phyloP scores from a whole-genome alignment of 2,888 invertebrate genomes.

The Lingula anatina region DNA sequence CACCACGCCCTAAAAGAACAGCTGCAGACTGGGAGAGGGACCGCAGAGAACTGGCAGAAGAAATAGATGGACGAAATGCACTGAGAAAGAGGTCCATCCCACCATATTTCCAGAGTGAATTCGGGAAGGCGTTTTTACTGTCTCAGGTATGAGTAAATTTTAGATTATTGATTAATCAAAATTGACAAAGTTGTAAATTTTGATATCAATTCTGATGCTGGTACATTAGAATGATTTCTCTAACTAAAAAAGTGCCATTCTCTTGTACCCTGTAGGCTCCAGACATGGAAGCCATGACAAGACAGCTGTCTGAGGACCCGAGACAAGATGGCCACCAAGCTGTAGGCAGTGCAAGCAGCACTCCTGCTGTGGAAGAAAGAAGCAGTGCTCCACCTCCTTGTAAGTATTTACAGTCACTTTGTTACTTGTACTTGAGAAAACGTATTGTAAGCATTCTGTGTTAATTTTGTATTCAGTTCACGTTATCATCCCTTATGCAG shows the following conservation, averaged over 20 bases:
- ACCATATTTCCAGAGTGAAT: conserved; percentile 48
- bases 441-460: too few species aligned
- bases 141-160: conserved; percentile 25
- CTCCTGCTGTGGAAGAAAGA: too few species aligned
- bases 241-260: too few species aligned
- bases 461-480: too few species aligned
- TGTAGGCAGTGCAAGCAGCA: conserved; percentile 22
- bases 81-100: conserved; percentile 39
- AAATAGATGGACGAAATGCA: conserved; percentile 26
- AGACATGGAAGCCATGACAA: conserved; percentile 37
- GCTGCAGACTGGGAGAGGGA: conserved; percentile 46
- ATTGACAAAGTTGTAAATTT: too few species aligned
- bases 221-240: too few species aligned
- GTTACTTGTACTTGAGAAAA: too few species aligned
- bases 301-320: conserved; percentile 32
- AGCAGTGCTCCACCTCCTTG: not conserved
- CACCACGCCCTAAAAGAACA: conserved; percentile 38
- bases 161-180: too few species aligned
- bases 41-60: conserved; percentile 34
- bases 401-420: too few species aligned
- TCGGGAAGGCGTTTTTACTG: conserved; percentile 45
- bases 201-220: too few species aligned
- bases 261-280: too few species aligned
- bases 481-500: too few species aligned
- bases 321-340: conserved; percentile 28